A percentile compares a stretch with the other conserved stretches of the same genome.
These are phyloP conservation scores for Mamestra brassicae DNA, from an alignment of 2,888 invertebrate genomes.

Conservation along the genomic window DNA sequence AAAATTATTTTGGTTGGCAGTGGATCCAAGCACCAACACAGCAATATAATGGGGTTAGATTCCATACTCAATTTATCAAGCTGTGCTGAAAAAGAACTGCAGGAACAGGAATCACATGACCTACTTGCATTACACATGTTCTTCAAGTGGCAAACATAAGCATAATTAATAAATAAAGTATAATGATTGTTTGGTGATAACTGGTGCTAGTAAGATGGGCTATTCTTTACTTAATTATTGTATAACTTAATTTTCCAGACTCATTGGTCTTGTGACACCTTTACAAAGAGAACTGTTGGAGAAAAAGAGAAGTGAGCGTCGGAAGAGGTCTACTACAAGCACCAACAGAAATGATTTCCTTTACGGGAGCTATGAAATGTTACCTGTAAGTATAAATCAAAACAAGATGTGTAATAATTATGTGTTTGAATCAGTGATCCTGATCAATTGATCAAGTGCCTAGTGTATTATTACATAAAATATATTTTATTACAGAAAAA, in stretches of 20 bases:
- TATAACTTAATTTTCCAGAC: slow-evolving; percentile 71
- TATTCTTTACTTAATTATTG: background rate
- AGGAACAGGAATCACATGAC: background rate
- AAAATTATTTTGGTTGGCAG: slow-evolving; percentile 61
- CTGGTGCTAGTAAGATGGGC: too few relatives aligned
- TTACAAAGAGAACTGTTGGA: slow-evolving; percentile 82
- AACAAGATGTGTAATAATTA: background rate
- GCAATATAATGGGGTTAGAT: slow-evolving; percentile 40
- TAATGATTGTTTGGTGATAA: background rate
- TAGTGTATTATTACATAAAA: background rate
- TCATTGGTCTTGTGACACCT: slow-evolving; percentile 85
- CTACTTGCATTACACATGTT: background rate
- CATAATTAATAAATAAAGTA: background rate
- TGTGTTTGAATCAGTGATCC: background rate
- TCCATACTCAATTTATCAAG: background rate
- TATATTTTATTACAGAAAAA: slow-evolving; percentile 81
- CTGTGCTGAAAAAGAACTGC: background rate
- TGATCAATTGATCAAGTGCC: too few relatives aligned
- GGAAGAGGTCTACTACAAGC: slow-evolving; percentile 83
- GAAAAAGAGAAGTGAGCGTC: slow-evolving; percentile 84
- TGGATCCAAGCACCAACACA: slow-evolving; percentile 74
- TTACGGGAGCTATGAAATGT: slow-evolving; percentile 85
- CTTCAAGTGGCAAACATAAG: background rate
- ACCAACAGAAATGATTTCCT: slow-evolving; percentile 86
- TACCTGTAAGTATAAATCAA: slow-evolving; percentile 78